These are phyloP conservation scores for Vidua macroura DNA, from an alignment of 2,113 vertebrate genomes.

Conservation along the genomic window DNA sequence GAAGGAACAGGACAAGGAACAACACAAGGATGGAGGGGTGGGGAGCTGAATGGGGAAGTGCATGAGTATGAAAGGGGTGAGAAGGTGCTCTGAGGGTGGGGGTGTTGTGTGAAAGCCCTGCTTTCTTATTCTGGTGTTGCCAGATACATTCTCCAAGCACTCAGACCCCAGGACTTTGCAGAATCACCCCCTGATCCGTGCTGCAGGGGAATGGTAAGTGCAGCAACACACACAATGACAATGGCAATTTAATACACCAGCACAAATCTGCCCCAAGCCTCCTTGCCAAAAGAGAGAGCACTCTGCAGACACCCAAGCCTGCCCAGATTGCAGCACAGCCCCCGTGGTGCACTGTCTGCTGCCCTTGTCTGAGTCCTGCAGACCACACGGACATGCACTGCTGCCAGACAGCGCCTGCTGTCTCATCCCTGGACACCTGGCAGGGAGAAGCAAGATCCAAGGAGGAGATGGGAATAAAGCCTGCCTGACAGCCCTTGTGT, in stretches of 20 bases:
- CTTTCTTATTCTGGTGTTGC: background rate
- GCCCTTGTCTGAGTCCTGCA: slow-evolving; percentile 12
- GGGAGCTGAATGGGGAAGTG: background rate
- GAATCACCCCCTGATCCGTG: background rate
- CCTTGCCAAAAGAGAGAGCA: background rate
- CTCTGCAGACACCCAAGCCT: background rate
- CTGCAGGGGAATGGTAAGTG: background rate
- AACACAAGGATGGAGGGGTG: accelerated
- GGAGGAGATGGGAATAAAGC: background rate
- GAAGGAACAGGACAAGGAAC: background rate
- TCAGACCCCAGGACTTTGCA: background rate
- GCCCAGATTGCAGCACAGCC: background rate
- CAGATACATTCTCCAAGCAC: background rate
- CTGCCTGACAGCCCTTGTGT: background rate
- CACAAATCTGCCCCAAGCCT: slow-evolving; percentile 1
- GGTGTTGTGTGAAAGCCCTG: background rate
- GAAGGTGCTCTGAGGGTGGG: background rate
- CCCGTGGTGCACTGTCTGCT: background rate
- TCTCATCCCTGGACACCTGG: background rate
- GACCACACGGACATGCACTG: accelerated
- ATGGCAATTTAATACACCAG: background rate
- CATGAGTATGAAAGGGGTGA: background rate
- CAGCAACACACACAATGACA: background rate
- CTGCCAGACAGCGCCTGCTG: background rate
- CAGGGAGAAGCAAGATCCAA: background rate